phyloP scores from a whole-genome alignment of 2,797 vertebrate species.

The Pterois miles region DNA sequence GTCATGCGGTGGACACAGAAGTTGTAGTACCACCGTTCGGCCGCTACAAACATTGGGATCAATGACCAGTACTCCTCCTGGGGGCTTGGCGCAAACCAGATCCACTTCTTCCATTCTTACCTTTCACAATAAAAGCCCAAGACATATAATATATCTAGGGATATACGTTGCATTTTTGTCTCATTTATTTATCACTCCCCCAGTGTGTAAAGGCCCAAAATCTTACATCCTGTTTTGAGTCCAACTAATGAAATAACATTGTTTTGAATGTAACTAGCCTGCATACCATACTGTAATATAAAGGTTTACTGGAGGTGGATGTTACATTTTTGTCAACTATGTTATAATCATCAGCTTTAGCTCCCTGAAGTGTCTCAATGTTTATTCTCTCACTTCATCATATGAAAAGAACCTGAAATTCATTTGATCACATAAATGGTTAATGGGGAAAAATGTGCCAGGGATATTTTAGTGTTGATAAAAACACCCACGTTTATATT shows the following conservation, averaged over 20 bases:
- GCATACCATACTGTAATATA: background rate
- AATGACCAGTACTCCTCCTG: no score
- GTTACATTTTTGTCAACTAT: background rate
- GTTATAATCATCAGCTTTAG: background rate
- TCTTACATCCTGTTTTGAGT: background rate
- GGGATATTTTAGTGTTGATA: background rate
- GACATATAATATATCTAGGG: no score
- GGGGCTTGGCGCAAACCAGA: no score
- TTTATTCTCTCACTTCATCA: background rate
- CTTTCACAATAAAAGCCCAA: no score
- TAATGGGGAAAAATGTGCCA: background rate
- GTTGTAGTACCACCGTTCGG: no score
- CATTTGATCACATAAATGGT: background rate
- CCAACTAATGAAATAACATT: background rate
- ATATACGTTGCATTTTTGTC: no score
- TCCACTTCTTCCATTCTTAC: no score
- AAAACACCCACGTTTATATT: background rate
- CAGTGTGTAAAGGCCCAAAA: background rate
- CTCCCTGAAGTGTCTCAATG: background rate
- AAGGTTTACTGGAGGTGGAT: fast-evolving
- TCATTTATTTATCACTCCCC: no score
- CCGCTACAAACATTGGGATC: no score
- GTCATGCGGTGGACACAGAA: no score
- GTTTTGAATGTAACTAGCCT: background rate
- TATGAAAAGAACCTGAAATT: background rate